Percentiles rank a stretch among this genome's conserved stretches.
Conservation (phyloP, 2,888 invertebrate genomes). For the Lissocephala sabroskyi region DNA sequence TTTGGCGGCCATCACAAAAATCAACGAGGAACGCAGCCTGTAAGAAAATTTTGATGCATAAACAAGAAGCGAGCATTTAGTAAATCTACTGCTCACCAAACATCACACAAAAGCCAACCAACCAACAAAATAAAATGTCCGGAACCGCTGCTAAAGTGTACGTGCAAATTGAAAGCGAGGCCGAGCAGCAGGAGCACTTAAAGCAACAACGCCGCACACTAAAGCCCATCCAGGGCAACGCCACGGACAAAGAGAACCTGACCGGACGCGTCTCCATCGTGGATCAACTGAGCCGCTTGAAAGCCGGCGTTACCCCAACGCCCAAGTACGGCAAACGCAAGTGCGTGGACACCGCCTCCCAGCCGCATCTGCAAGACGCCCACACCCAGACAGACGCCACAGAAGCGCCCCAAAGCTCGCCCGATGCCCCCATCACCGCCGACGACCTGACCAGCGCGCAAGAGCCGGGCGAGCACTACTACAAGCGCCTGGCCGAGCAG, state of each 20-base stretch:
- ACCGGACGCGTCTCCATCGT: constrained; percentile 77
- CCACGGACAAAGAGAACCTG: constrained; percentile 84
- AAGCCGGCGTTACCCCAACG: constrained; percentile 72
- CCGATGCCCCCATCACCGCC: constrained; percentile 73
- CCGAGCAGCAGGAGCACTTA: constrained; percentile 75
- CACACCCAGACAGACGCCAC: constrained; percentile 72
- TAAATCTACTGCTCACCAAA: constrained; percentile 1
- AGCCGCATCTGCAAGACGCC: constrained; percentile 20
- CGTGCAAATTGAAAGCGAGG: constrained; percentile 70
- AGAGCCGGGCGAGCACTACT: constrained; percentile 82
- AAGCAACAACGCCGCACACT: constrained; percentile 78
- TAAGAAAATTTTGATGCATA: constrained; percentile 1
- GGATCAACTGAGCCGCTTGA: constrained; percentile 74
- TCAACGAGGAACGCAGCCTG: background rate
- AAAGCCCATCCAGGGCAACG: constrained; percentile 82
- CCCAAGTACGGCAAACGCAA: constrained; percentile 72
- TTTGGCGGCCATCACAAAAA: constrained; percentile 2
- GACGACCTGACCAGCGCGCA: constrained; percentile 82
- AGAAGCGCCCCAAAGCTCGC: too few species aligned
- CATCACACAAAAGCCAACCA: constrained; percentile 12
- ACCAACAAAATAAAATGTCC: constrained; percentile 66
- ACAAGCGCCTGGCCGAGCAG: constrained; percentile 83
- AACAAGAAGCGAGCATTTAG: background rate
- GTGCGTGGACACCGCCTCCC: constrained; percentile 52
- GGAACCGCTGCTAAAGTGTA: constrained; percentile 68